These are phyloP conservation scores for Agriopis aurantiaria DNA, from an alignment of 2,888 invertebrate species.

Conservation along the genomic window DNA sequence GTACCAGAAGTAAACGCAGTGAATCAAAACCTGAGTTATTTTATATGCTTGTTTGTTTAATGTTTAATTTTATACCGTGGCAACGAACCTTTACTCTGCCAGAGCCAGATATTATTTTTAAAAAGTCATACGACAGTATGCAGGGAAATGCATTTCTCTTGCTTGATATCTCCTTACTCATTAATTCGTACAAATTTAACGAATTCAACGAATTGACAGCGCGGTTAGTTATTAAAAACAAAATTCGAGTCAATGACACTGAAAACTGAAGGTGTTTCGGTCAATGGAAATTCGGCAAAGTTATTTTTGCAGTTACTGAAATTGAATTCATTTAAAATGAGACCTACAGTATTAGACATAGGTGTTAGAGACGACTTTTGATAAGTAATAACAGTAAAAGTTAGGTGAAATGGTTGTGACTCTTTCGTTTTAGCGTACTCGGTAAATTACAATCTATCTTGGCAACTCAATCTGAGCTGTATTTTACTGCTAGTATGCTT, in stretches of 20 bases:
- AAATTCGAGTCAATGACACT: slow-evolving; percentile 37
- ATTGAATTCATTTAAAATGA: background rate
- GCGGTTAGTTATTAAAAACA: slow-evolving; percentile 38
- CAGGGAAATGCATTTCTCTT: slow-evolving; percentile 46
- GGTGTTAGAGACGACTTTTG: background rate
- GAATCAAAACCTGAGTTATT: slow-evolving; percentile 77
- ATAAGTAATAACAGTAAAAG: background rate
- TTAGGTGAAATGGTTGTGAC: background rate
- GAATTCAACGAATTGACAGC: slow-evolving; percentile 35
- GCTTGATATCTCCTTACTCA: slow-evolving; percentile 41
- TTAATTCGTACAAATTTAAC: slow-evolving; percentile 32
- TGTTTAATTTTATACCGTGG: slow-evolving; percentile 82
- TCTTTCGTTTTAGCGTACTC: slow-evolving; percentile 62
- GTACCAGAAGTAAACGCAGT: slow-evolving; percentile 52
- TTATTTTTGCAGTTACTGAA: slow-evolving; percentile 1
- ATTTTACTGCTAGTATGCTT: background rate
- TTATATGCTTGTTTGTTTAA: slow-evolving; percentile 81
- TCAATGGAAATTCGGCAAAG: slow-evolving; percentile 24
- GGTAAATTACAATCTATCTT: slow-evolving; percentile 66
- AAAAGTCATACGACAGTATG: slow-evolving; percentile 48
- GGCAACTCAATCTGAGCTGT: slow-evolving; percentile 45
- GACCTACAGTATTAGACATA: background rate
- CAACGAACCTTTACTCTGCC: slow-evolving; percentile 68
- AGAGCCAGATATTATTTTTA: slow-evolving; percentile 49
- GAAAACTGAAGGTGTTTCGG: slow-evolving; percentile 37